phyloP scores from a whole-genome alignment of 2,888 invertebrate species.

The Ennomos fuscantarius region DNA sequence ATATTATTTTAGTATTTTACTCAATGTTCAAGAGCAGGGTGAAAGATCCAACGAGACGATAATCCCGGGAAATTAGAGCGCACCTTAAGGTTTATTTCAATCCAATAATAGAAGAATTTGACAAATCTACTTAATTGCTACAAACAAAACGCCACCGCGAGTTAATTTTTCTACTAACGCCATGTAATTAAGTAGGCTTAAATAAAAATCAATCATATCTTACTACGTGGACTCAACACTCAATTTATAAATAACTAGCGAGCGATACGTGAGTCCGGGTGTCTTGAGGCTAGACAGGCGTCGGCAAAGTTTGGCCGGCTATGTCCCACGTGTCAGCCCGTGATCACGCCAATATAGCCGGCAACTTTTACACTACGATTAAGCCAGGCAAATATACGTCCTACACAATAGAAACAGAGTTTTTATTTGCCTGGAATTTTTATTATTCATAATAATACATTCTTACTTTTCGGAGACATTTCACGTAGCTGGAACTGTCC shows the following conservation, averaged over 20 bases:
- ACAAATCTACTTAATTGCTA: too few species aligned
- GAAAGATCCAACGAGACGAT: too few species aligned
- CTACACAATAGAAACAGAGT: slow-evolving; percentile 22
- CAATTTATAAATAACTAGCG: slow-evolving; percentile 51
- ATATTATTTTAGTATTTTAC: slow-evolving; percentile 21
- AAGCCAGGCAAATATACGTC: slow-evolving; percentile 15
- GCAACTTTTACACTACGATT: slow-evolving; percentile 21
- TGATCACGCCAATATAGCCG: slow-evolving; percentile 75
- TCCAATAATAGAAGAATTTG: too few species aligned
- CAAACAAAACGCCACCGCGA: too few species aligned
- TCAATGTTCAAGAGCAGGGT: too few species aligned
- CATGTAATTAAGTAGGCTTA: too few species aligned
- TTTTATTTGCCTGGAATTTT: not conserved
- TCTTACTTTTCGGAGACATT: slow-evolving; percentile 35
- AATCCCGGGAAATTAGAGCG: too few species aligned
- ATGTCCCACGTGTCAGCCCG: slow-evolving; percentile 68
- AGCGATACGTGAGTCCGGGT: slow-evolving; percentile 44
- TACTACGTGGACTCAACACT: too few species aligned
- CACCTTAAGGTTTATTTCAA: too few species aligned
- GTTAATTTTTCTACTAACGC: too few species aligned
- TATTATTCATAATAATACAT: slow-evolving; percentile 36
- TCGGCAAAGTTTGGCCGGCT: slow-evolving; percentile 65
- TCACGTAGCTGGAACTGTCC: slow-evolving; percentile 42
- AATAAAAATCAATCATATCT: too few species aligned
- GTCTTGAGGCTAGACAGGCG: slow-evolving; percentile 53